Conservation (phyloP, 2,888 invertebrate species). For the Ashinkailepas kermadecensis region DNA sequence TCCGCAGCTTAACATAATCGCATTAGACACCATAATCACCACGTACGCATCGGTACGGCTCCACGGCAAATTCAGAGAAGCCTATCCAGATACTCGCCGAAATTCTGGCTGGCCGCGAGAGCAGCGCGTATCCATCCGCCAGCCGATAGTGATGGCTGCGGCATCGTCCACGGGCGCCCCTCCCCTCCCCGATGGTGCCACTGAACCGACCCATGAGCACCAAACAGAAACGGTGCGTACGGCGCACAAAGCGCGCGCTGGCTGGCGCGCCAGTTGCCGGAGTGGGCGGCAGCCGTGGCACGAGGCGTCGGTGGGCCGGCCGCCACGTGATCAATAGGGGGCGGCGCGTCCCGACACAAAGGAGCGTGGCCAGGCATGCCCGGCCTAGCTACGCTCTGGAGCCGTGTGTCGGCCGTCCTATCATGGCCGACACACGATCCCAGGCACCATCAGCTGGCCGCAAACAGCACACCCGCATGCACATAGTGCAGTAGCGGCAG, state of each 20-base stretch:
- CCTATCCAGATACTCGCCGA: no score
- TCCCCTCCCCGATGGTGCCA: neutral
- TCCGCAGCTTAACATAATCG: no score
- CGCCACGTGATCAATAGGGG: constrained; percentile 12
- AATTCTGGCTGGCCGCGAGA: no score
- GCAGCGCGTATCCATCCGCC: no score
- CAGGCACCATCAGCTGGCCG: neutral
- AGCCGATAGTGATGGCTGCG: no score
- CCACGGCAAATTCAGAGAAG: no score
- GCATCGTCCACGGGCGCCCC: no score
- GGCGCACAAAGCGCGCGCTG: constrained; percentile 12
- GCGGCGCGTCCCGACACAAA: neutral
- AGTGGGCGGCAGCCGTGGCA: neutral
- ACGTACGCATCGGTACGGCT: no score
- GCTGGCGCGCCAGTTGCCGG: neutral
- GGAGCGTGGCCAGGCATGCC: neutral
- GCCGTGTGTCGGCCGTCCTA: neutral
- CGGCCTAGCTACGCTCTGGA: neutral
- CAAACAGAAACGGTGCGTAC: neutral
- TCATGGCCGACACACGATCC: neutral
- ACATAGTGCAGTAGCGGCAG: neutral
- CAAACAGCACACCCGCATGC: neutral
- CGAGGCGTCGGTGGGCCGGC: neutral
- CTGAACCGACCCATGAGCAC: neutral
- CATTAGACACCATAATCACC: no score